Evolutionary conservation across 2,888 invertebrate genomes (phyloP).

Genomic region (Seira sanloemensis): DNA sequence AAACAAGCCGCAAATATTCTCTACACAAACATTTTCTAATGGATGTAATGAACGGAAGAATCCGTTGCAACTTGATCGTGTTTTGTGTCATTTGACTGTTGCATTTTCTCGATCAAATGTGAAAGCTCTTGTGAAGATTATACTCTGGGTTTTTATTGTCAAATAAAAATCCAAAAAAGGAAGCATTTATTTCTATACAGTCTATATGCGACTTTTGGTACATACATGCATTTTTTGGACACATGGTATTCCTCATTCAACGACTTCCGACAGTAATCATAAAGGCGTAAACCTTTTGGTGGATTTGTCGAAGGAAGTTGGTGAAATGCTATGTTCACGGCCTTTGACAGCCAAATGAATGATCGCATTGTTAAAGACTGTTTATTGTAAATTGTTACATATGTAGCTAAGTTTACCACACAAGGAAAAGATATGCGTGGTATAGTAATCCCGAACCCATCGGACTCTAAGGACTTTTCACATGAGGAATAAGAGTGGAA

Average conservation of each 20-base stretch:
- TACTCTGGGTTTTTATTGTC: not conserved
- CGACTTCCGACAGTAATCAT: constrained; percentile 27
- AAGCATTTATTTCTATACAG: too few species aligned
- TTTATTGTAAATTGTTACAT: too few species aligned
- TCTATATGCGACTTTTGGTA: not conserved
- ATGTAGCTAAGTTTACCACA: too few species aligned
- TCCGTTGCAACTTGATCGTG: not conserved
- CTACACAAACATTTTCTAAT: not conserved
- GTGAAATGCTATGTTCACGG: not conserved
- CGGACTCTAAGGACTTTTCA: too few species aligned
- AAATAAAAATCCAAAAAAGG: not conserved
- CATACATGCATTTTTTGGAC: not conserved
- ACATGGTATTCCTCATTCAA: constrained; percentile 28
- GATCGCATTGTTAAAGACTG: too few species aligned
- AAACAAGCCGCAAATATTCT: not conserved
- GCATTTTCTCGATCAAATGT: not conserved
- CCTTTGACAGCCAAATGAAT: too few species aligned
- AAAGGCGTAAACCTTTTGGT: not conserved
- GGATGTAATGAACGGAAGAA: not conserved
- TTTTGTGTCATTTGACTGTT: not conserved
- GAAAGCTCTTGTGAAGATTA: not conserved
- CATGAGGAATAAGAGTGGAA: too few species aligned
- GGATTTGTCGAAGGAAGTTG: not conserved
- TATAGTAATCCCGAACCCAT: too few species aligned
- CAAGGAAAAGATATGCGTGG: too few species aligned